These are phyloP conservation scores for Lagenorhynchus albirostris DNA, from an alignment of 2,113 vertebrate genomes.

Conservation along the genomic window DNA sequence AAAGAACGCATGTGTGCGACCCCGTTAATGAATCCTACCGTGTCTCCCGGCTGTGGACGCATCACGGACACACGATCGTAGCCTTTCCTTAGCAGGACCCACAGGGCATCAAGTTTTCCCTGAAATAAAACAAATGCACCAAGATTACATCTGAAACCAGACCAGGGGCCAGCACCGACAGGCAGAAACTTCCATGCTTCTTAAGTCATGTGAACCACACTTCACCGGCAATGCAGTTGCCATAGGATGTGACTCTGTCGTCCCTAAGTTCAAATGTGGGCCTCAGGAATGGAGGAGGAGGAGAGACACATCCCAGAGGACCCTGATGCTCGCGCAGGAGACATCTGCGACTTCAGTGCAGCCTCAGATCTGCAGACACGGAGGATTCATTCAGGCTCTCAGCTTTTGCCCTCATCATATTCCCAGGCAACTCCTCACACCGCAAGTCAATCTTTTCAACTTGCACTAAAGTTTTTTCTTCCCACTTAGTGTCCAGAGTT, in stretches of 20 bases:
- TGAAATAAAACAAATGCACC: constrained; percentile 73
- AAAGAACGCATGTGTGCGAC: not conserved
- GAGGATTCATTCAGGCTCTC: not conserved
- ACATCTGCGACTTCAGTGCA: fast-evolving
- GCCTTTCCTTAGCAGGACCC: constrained; percentile 93
- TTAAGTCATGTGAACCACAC: not conserved
- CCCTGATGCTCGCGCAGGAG: not conserved
- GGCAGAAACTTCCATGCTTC: not conserved
- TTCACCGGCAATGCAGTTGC: too few relatives aligned
- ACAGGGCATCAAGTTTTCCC: constrained; percentile 96
- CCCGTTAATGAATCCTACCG: constrained; percentile 83
- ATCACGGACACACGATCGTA: constrained; percentile 97
- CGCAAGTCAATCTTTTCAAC: not conserved
- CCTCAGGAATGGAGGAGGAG: not conserved
- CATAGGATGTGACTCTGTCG: not conserved
- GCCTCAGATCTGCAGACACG: not conserved
- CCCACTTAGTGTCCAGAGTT: not conserved
- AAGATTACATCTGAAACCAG: constrained; percentile 19
- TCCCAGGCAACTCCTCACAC: not conserved
- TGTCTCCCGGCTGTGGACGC: constrained; percentile 97
- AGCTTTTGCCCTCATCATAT: not conserved
- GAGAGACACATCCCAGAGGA: not conserved
- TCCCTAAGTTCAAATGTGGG: not conserved
- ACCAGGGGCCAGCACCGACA: not conserved
- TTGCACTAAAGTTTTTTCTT: not conserved